Conservation (phyloP, 2,797 vertebrate species). For the Pelodytes ibericus region DNA sequence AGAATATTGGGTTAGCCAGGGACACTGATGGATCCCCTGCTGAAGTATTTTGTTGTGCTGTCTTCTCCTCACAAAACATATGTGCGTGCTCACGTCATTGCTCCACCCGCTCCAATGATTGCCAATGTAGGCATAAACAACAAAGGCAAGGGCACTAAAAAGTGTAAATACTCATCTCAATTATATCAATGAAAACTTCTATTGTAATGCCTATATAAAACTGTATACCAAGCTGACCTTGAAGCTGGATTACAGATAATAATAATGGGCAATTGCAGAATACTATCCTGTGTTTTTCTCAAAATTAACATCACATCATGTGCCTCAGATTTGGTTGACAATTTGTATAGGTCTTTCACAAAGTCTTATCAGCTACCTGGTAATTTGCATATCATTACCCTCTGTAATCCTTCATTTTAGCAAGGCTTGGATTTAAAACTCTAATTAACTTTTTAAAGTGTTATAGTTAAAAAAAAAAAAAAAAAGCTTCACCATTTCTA, state of each 20-base stretch:
- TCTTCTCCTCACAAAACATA: too few relatives aligned
- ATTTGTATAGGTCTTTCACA: conserved; percentile 52
- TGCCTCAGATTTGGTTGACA: conserved; percentile 52
- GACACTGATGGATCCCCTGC: too few relatives aligned
- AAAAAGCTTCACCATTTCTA: neutral
- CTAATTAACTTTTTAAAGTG: conserved; percentile 52
- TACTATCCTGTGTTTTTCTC: conserved; percentile 47
- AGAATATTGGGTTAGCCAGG: too few relatives aligned
- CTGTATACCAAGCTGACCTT: conserved; percentile 36
- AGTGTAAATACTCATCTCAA: neutral
- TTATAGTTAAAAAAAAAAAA: neutral
- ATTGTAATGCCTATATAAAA: conserved; percentile 24
- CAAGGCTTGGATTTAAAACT: conserved; percentile 48
- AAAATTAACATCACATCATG: conserved; percentile 55
- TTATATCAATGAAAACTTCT: conserved; percentile 27
- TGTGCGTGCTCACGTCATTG: too few relatives aligned
- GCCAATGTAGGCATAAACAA: too few relatives aligned
- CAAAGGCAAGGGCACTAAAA: too few relatives aligned
- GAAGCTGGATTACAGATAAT: conserved; percentile 35
- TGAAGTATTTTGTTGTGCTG: too few relatives aligned
- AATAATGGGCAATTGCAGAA: conserved; percentile 44
- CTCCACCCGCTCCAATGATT: too few relatives aligned
- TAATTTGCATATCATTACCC: conserved; percentile 57
- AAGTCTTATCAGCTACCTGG: conserved; percentile 55
- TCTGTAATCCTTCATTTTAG: conserved; percentile 52